Evolutionary conservation across 2,888 invertebrate genomes (phyloP).

Genomic region (Ommatoiulus sabulosus): DNA sequence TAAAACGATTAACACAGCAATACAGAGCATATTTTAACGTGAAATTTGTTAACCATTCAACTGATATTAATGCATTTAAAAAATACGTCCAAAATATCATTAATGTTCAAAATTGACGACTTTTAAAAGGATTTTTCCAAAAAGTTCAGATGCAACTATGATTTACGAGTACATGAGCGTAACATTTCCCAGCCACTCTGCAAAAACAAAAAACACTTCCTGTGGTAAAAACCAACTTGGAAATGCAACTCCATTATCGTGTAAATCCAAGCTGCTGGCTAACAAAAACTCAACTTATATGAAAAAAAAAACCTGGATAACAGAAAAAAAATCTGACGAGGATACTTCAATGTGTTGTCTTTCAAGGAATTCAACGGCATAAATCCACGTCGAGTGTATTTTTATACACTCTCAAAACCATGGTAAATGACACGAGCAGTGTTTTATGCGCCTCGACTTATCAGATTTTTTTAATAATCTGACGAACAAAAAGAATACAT

Average conservation of each 20-base stretch:
- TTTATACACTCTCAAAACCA: not conserved
- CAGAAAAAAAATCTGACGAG: not conserved
- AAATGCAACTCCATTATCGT: not conserved
- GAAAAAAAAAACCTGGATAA: not conserved
- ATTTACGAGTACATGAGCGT: too few relatives aligned
- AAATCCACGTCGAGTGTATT: not conserved
- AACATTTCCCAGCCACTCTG: too few relatives aligned
- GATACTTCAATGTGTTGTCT: conserved; percentile 27
- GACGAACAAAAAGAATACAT: conserved; percentile 24
- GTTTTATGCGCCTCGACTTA: conserved; percentile 33
- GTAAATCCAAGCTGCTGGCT: not conserved
- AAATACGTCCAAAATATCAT: too few relatives aligned
- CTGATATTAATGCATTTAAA: too few relatives aligned
- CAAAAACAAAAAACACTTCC: too few relatives aligned
- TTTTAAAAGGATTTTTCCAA: too few relatives aligned
- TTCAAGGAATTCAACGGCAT: not conserved
- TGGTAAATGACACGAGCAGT: conserved; percentile 19
- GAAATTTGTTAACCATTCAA: too few relatives aligned
- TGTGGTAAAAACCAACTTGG: too few relatives aligned
- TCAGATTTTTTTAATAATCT: conserved; percentile 43
- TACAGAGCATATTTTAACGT: too few relatives aligned
- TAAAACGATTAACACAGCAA: too few relatives aligned
- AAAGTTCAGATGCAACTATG: too few relatives aligned
- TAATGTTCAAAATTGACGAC: too few relatives aligned
- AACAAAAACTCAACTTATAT: not conserved